Conservation (phyloP, 2,113 vertebrate species). For the Eurypyga helias region DNA sequence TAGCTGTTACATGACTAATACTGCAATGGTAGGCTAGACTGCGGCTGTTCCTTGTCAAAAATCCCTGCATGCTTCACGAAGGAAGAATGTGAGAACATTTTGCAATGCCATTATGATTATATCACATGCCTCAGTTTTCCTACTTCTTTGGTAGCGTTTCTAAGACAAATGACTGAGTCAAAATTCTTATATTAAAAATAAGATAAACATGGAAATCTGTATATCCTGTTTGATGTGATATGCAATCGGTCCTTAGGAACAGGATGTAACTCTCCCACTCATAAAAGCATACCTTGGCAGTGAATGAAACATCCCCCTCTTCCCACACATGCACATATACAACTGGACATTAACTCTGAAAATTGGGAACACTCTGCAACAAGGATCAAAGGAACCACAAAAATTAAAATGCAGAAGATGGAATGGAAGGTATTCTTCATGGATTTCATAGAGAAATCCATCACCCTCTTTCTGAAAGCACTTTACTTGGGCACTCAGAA, state of each 20-base stretch:
- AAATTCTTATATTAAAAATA: not conserved
- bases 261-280: not conserved
- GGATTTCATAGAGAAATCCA: not conserved
- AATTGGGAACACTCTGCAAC: not conserved
- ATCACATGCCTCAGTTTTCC: not conserved
- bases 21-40: not conserved
- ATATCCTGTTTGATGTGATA: not conserved
- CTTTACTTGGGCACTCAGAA: not conserved
- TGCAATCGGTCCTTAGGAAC: not conserved
- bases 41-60: not conserved
- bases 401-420: slow-evolving; percentile 1
- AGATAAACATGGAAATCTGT: not conserved
- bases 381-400: slow-evolving; percentile 15
- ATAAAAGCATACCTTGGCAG: slow-evolving; percentile 43
- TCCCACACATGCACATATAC: slow-evolving; percentile 7
- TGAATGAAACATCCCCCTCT: not conserved
- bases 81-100: not conserved
- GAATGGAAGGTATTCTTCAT: not conserved
- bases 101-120: not conserved
- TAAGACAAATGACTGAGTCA: not conserved
- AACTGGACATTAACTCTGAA: slow-evolving; percentile 29
- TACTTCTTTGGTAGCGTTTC: not conserved
- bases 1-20: not conserved
- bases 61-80: not conserved
- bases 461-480: not conserved